Base-by-base conservation (phyloP, 2,888 invertebrate genomes). In the Drosophila stalkeri region DNA sequence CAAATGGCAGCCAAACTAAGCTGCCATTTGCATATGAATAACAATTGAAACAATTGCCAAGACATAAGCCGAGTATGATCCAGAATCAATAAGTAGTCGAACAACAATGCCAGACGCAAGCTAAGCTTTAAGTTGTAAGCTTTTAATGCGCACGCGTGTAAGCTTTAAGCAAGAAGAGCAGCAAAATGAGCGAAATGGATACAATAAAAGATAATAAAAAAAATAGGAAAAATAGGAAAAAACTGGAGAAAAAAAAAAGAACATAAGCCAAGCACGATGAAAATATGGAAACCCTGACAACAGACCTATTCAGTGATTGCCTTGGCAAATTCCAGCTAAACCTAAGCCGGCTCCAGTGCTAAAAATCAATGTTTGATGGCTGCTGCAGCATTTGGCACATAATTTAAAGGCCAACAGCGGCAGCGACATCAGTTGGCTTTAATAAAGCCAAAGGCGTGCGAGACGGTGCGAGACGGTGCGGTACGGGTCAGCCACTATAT, bases 331-430 rank as follows among this genome's bases (percentile, higher is more conserved):
- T n/a, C 20, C 31, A 57, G 57, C 60, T 59, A 49, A 41, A 49
- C 7, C 61, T 61, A 70, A 70, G 49, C 57, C 52, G 31, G 46
- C 31, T 41, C 54, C n/a, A 31, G 37, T 61, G 68, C 65, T 79
- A 63, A 72, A 83, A 83, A 85, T 83, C 88, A 82, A 83, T 85
- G 80, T 71, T 68, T 67, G 59, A 82, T 62, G 75, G 44, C 65
- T 59, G 20, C 11, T 52, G 37, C 39, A 49, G 31, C 70, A 68
- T 80, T 87, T 87, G 57, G 72, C 86, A 83, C 88, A 72, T 77
- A 62, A 77, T 82, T 85, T 66, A 70, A 82, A 76, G 37, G 52
- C 57, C 65, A 72, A 67, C 82, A 60, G 18, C 47, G 66, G 44
- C 77, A 55, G 14, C 6, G 81, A 65, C 69, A 64, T 63, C 61